A percentile compares a stretch with the other conserved stretches of the same genome.
phyloP scores from a whole-genome alignment of 1,140 invertebrate species.

The Drosophila micromelanica region DNA sequence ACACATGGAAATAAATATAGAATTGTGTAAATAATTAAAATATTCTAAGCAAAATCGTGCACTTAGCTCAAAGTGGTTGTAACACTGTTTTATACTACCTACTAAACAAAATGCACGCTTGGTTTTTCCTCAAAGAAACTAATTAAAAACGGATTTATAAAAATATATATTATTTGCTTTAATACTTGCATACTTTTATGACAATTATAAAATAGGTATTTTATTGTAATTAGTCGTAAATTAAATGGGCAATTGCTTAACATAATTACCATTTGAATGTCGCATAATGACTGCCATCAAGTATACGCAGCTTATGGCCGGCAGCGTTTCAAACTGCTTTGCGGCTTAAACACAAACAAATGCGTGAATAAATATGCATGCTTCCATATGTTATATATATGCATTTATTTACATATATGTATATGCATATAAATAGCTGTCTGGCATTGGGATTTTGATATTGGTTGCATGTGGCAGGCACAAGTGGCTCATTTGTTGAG shows the following conservation, averaged over 20 bases:
- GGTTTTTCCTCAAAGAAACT: no score
- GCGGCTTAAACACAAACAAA: slow-evolving; percentile 54
- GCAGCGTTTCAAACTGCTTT: slow-evolving; percentile 3
- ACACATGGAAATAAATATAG: background rate
- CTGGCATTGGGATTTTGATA: background rate
- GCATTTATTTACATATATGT: background rate
- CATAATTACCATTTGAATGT: no score
- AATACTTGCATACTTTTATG: background rate
- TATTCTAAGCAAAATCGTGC: background rate
- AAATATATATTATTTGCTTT: no score
- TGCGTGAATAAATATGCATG: background rate
- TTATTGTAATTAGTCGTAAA: slow-evolving; percentile 1
- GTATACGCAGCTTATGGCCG: slow-evolving; percentile 54
- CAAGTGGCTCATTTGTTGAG: slow-evolving; percentile 47
- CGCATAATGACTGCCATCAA: slow-evolving; percentile 65
- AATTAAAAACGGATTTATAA: no score
- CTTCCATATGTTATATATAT: background rate
- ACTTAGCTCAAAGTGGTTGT: no score
- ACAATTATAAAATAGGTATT: background rate
- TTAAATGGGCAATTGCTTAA: no score
- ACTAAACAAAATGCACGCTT: no score
- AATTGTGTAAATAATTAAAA: background rate
- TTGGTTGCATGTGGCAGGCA: slow-evolving; percentile 33
- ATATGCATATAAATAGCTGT: slow-evolving; percentile 1
- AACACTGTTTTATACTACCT: no score